These are phyloP conservation scores for Vespertilio murinus DNA, from an alignment of 2,797 vertebrate genomes.

Conservation along the genomic window DNA sequence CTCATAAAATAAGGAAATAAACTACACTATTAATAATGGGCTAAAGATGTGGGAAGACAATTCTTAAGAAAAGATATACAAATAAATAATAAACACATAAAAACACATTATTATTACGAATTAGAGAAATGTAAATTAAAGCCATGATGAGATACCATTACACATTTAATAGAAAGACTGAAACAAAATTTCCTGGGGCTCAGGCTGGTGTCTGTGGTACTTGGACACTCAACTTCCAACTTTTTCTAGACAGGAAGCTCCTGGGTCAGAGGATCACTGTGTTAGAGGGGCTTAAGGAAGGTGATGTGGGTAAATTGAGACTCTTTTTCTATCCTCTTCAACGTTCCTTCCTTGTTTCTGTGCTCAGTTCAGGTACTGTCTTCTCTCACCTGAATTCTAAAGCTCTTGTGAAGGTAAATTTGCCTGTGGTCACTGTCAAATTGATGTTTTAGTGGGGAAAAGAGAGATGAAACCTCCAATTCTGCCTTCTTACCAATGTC, in stretches of 20 bases:
- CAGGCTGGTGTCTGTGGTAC: neutral
- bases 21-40: neutral
- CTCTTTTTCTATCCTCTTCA: neutral
- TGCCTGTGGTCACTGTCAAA: neutral
- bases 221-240: neutral
- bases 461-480: neutral
- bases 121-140: neutral
- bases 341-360: neutral
- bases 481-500: neutral
- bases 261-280: no score
- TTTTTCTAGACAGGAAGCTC: neutral
- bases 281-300: neutral
- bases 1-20: neutral
- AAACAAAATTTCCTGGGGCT: neutral
- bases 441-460: neutral
- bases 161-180: neutral
- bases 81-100: neutral
- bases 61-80: neutral
- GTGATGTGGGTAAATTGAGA: neutral
- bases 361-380: neutral
- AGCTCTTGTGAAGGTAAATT: neutral
- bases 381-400: neutral
- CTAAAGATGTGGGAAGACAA: neutral
- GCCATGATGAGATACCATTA: neutral
- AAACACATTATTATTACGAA: neutral